Percentiles rank a stretch among this genome's conserved stretches.
phyloP scores from a whole-genome alignment of 2,888 invertebrate genomes.

The Notodonta ziczac region DNA sequence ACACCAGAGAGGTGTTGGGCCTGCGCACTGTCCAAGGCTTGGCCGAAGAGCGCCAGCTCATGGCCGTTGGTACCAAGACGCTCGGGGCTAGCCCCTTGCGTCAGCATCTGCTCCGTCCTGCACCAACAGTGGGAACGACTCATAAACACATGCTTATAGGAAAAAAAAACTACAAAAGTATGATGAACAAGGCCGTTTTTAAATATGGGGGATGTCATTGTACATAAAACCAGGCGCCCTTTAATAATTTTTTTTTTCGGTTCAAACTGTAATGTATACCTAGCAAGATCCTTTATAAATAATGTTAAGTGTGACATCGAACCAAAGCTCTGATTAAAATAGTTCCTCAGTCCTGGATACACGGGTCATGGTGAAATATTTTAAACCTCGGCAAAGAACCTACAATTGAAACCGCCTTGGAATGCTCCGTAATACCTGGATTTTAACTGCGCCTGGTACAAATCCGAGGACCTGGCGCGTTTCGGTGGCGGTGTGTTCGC shows the following conservation, averaged over 20 bases:
- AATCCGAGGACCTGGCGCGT: conserved; percentile 88
- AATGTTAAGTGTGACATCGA: too few relatives aligned
- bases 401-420: conserved; percentile 13
- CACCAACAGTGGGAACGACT: conserved; percentile 59
- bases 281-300: too few relatives aligned
- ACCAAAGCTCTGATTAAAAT: too few relatives aligned
- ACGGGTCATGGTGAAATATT: too few relatives aligned
- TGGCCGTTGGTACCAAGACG: conserved; percentile 86
- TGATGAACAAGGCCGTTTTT: too few relatives aligned
- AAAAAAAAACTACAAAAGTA: not conserved
- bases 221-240: too few relatives aligned
- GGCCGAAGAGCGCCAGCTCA: conserved; percentile 90
- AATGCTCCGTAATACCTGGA: conserved; percentile 69
- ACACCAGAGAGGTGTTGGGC: conserved; percentile 83
- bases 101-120: conserved; percentile 79
- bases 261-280: too few relatives aligned
- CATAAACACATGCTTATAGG: conserved; percentile 40
- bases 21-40: conserved; percentile 90
- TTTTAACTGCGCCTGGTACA: conserved; percentile 86
- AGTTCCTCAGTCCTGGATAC: too few relatives aligned
- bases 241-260: too few relatives aligned
- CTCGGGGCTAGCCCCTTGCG: conserved; percentile 83
- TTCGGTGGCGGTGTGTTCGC: conserved; percentile 87
- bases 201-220: too few relatives aligned
- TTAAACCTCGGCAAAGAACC: too few relatives aligned